Evolutionary conservation across 2,888 invertebrate genomes (phyloP), one percentile per base, ranked within the genome.

Genomic region (Acleris holmiana): DNA sequence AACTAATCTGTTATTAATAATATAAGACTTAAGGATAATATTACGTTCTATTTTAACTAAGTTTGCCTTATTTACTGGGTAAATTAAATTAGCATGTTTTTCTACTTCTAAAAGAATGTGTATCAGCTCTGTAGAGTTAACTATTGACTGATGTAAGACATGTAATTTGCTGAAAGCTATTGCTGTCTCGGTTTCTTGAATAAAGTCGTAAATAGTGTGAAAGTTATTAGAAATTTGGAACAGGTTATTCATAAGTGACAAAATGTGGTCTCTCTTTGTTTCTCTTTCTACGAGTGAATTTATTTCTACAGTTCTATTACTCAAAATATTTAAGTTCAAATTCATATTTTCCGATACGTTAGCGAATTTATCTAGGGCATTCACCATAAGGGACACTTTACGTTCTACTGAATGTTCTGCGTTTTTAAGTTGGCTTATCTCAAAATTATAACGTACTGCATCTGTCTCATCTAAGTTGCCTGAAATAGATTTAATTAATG

Each of bases 401-500:
- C 46, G 46, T 41, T 67, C 59, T 49, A 59, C 44, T 8, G 29
- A 58, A 21, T 53, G 10, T 64, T 69, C 57, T 25, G 46, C 62
- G 40, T 57, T 23, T 19, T 58, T 54, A 8, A 69, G 17, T 10
- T 54, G 54, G 18, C 19, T 44, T 49, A 69, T 67, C 50, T 57
- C n/a, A 8, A 29, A 7, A 35, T 69, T 48, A 40, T 60, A 69
- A 15, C 29, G 53, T 23, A 62, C 47, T n/a, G 72, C 72, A 50
- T 73, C 73, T 0, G 72, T 66, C 44, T 71, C 63, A 63, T 75
- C 73, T 58, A 76, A 61, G 23, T 76, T 74, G 48, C 71, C 71
- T 4, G 71, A 69, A 44, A 74, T 71, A 2, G 25, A 25, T 25
- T 25, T 25, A 25, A 25, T 25, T 25, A 25, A 25, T 25, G 25